Base-by-base conservation (phyloP, 2,797 vertebrate species). In the Tokudaia tokunoshimensis region DNA sequence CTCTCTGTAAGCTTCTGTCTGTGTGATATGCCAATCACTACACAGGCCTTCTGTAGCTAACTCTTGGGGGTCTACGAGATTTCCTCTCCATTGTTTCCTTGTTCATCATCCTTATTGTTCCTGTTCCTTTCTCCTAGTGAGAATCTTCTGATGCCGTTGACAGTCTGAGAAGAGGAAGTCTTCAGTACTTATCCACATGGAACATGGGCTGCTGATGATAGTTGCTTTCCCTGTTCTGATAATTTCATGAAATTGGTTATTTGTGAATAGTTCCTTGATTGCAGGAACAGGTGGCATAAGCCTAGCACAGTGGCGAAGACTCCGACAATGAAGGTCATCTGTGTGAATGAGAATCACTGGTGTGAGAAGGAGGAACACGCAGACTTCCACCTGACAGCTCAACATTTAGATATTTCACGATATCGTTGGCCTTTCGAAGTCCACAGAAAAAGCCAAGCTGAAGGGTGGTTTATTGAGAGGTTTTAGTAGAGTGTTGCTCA, bases 191-290 rank as follows among this genome's bases (percentile, higher is more conserved):
- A 89, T 17, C 65, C 31, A 47, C 79, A 72, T 11, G 87, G 94
- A 93, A 82, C 31, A 85, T 41, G 85, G 76, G 41, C 92, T 91
- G 65, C 76, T 93, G 94, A 63, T 9, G 50, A 75, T 70, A 74
- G 41, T 75, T 20, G 24, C 63, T 92, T 90, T 97, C 94, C 82
- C 94, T 84, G 8, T 89, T 94, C 95, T 96, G 88, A 63, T 96
- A 94, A 97, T 96, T 97, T 97, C 65, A 52, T 91, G 82, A 93
- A 97, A 94, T 91, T 65, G 63, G 78, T 83, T 94, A 95, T 95
- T 92, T 94, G 72, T 96, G 95, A 96, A 94, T 96, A 97, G 85
- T 94, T 79, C 79, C 81, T 92, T 96, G 95, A 96, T 96, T 96
- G 80, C 79, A 83, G 85, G 95, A 97, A 97, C 95, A 96, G 93